Evolutionary conservation across 2,113 vertebrate species (phyloP).

Genomic region (Bothrops jararaca): DNA sequence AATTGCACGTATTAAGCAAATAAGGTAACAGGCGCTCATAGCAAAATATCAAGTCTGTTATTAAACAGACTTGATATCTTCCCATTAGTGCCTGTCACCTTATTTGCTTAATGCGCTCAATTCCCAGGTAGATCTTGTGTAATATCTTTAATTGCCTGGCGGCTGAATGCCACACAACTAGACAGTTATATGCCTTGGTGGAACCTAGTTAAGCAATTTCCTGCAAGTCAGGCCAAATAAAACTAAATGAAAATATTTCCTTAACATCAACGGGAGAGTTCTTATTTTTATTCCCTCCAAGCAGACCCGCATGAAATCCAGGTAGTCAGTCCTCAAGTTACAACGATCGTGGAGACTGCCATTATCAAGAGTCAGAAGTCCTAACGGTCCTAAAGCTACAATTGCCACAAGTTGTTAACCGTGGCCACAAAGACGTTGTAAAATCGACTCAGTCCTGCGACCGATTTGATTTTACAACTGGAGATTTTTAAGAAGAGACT

Average conservation of each 20-base stretch:
- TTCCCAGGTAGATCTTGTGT: background rate
- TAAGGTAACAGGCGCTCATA: background rate
- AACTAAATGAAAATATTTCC: background rate
- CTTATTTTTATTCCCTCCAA: background rate
- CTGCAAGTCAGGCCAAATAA: background rate
- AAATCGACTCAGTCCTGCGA: too few species aligned
- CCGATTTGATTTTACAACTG: too few species aligned
- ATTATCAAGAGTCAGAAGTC: too few species aligned
- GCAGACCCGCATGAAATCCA: background rate
- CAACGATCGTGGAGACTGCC: too few species aligned
- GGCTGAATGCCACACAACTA: background rate
- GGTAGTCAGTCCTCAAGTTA: too few species aligned
- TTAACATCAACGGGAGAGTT: background rate
- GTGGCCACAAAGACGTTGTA: too few species aligned
- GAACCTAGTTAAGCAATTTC: background rate
- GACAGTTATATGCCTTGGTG: background rate
- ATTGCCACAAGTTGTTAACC: too few species aligned
- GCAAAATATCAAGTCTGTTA: background rate
- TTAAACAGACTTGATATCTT: background rate
- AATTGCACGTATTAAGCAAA: background rate
- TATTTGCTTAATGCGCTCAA: background rate
- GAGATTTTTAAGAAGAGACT: too few species aligned
- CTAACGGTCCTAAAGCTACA: too few species aligned
- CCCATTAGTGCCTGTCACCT: background rate
- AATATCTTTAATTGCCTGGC: background rate